Evolutionary conservation across 2,113 vertebrate species (phyloP).

Genomic region (Porphyrio hochstetteri): DNA sequence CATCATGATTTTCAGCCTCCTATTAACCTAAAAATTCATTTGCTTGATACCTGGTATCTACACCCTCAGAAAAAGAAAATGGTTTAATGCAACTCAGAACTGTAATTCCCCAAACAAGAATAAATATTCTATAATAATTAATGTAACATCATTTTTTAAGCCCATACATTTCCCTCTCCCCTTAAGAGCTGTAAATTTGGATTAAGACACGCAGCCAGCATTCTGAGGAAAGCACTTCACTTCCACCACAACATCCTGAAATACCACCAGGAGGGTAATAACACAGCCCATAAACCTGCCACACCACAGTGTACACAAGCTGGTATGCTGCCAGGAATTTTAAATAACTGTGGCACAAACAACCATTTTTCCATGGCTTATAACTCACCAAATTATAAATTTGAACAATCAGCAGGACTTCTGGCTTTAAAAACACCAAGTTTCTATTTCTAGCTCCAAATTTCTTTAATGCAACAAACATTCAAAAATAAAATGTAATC

Average conservation of each 20-base stretch:
- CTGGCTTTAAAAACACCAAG: not conserved
- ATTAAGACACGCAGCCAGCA: not conserved
- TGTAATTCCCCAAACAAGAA: not conserved
- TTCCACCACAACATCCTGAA: slow-evolving; percentile 27
- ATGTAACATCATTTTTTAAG: not conserved
- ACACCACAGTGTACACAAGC: not conserved
- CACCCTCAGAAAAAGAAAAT: not conserved
- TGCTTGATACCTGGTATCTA: not conserved
- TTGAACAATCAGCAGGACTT: not conserved
- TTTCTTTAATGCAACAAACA: not conserved
- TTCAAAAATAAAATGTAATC: not conserved
- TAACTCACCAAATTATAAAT: slow-evolving; percentile 5
- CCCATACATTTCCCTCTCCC: not conserved
- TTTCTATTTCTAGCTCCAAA: not conserved
- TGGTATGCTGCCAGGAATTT: not conserved
- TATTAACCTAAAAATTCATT: not conserved
- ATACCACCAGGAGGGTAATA: not conserved
- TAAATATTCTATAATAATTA: not conserved
- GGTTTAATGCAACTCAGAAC: not conserved
- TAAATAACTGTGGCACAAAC: not conserved
- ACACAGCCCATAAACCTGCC: not conserved
- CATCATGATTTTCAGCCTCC: not conserved
- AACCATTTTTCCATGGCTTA: not conserved
- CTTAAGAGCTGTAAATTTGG: not conserved
- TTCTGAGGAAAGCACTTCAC: not conserved